phyloP scores from a whole-genome alignment of 2,888 invertebrate species.

The Cephus rjabovi region DNA sequence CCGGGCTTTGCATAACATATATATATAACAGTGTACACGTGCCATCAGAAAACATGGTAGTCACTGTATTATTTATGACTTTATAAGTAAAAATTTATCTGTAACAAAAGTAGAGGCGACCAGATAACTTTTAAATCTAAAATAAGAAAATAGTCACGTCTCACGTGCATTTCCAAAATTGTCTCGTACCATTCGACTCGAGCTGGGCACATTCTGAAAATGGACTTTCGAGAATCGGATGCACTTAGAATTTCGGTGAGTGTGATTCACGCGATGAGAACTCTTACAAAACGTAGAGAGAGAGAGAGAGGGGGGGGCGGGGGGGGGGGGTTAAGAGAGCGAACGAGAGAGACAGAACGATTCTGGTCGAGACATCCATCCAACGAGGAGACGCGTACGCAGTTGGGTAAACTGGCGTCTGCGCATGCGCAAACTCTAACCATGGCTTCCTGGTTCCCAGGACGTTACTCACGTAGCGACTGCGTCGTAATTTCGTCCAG shows the following conservation, averaged over 20 bases:
- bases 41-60: background rate
- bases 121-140: background rate
- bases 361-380: constrained; percentile 24
- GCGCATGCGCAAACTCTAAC: background rate
- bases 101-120: background rate
- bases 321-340: background rate
- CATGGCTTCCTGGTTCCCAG: constrained; percentile 38
- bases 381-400: background rate
- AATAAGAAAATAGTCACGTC: background rate
- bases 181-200: background rate
- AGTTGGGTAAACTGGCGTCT: background rate
- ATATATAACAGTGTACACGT: too few species aligned
- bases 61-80: background rate
- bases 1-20: too few species aligned
- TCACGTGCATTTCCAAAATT: background rate
- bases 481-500: constrained; percentile 5
- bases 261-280: constrained; percentile 33
- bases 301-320: constrained; percentile 9
- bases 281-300: constrained; percentile 9
- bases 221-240: constrained; percentile 45
- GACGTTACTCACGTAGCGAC: constrained; percentile 22
- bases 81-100: background rate
- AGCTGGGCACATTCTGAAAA: constrained; percentile 17
- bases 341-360: constrained; percentile 27
- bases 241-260: constrained; percentile 45